Percentiles rank a stretch among this genome's conserved stretches.
phyloP scores from a whole-genome alignment of 2,797 vertebrate genomes.

The Steatocranus sp. region DNA sequence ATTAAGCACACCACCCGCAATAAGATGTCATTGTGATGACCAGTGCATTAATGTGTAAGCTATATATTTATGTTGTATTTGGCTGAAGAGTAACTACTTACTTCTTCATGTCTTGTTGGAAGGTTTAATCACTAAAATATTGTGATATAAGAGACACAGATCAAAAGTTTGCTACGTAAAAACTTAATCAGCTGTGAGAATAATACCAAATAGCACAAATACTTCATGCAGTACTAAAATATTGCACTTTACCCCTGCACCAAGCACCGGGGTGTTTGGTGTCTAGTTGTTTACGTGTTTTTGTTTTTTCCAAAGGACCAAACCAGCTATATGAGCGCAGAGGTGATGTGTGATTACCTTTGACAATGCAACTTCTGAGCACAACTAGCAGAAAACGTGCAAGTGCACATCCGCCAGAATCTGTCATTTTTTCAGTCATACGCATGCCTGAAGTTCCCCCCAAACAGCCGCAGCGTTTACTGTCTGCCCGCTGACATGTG shows the following conservation, averaged over 20 bases:
- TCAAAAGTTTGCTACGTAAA: not conserved
- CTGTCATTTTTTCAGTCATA: not conserved
- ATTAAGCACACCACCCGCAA: rapidly evolving
- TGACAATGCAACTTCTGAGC: not conserved
- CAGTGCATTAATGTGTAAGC: not conserved
- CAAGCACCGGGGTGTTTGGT: not conserved
- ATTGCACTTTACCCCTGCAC: not conserved
- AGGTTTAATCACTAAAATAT: not conserved
- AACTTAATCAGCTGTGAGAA: not conserved
- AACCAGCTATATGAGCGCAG: not conserved
- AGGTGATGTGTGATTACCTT: not conserved
- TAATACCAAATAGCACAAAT: not conserved
- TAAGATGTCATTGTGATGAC: not conserved
- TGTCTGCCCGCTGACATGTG: slow-evolving; percentile 14
- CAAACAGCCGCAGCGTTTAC: not conserved
- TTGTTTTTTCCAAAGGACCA: not conserved
- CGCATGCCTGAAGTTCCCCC: not conserved
- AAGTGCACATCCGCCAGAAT: not conserved
- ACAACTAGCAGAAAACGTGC: not conserved
- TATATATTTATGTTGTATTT: not conserved
- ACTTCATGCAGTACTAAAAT: not conserved
- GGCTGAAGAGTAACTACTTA: rapidly evolving
- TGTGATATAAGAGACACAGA: not conserved
- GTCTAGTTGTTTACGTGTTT: not conserved
- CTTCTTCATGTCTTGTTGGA: not conserved